Evolutionary conservation across 2,797 vertebrate species (phyloP).

Genomic region (Epinephelus malabaricus): DNA sequence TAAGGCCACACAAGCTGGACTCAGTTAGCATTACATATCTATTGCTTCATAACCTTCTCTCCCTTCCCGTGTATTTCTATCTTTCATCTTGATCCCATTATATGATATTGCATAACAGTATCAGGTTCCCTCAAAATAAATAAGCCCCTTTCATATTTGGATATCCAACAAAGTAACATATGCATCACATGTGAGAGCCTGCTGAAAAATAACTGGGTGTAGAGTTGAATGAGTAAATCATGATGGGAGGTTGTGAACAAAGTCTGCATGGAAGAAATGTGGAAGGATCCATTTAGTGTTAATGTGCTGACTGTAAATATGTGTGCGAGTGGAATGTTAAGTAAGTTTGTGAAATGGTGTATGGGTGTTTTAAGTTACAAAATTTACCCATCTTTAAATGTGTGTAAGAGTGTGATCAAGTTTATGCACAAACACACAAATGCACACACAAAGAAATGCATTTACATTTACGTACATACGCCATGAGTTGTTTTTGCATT

Average conservation of each 20-base stretch:
- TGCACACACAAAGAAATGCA: slow-evolving; percentile 5
- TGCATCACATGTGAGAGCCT: slow-evolving; percentile 72
- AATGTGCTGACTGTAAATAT: slow-evolving; percentile 43
- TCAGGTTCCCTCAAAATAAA: slow-evolving; percentile 80
- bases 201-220: slow-evolving; percentile 63
- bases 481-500: slow-evolving; percentile 29
- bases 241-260: slow-evolving; percentile 46
- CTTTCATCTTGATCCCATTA: slow-evolving; percentile 82
- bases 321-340: slow-evolving; percentile 36
- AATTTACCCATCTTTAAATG: slow-evolving; percentile 8
- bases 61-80: slow-evolving; percentile 64
- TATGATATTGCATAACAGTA: slow-evolving; percentile 76
- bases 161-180: slow-evolving; percentile 73
- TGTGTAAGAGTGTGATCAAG: slow-evolving; percentile 16
- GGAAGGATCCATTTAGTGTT: slow-evolving; percentile 46
- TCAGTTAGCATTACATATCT: slow-evolving; percentile 71
- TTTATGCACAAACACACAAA: not conserved
- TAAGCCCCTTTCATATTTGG: slow-evolving; percentile 76
- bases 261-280: slow-evolving; percentile 44
- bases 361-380: slow-evolving; percentile 5
- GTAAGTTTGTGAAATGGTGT: slow-evolving; percentile 29
- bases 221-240: slow-evolving; percentile 62
- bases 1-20: slow-evolving; percentile 74
- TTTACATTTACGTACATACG: slow-evolving; percentile 28
- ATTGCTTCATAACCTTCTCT: slow-evolving; percentile 68